Conservation (phyloP, 1,140 invertebrate species). For the Achatina immaculata region DNA sequence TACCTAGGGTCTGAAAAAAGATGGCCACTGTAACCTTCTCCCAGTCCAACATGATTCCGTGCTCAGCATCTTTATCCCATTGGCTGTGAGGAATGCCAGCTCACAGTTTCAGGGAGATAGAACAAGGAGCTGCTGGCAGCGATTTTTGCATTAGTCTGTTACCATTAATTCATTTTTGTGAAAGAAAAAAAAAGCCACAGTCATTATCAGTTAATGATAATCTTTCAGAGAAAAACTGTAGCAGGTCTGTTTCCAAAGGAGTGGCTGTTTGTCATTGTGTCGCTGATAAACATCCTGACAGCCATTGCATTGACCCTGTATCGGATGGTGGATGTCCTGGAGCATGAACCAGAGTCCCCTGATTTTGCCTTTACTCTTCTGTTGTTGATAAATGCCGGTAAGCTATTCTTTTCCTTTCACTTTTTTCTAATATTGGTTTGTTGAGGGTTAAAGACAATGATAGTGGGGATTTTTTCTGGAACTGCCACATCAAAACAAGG, state of each 20-base stretch:
- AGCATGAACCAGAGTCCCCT: slow-evolving; percentile 43
- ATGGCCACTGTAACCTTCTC: no score
- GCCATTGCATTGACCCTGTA: slow-evolving; percentile 59
- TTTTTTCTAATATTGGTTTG: no score
- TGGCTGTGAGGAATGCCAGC: no score
- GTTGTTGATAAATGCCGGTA: slow-evolving; percentile 64
- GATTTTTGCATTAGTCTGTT: neutral
- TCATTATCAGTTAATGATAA: no score
- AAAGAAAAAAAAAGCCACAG: no score
- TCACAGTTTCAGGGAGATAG: no score
- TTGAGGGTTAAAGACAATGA: no score
- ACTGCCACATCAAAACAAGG: no score
- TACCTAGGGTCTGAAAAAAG: no score
- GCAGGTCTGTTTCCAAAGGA: slow-evolving; percentile 55
- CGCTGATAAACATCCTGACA: slow-evolving; percentile 55
- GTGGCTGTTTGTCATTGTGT: slow-evolving; percentile 56
- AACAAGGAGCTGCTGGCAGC: neutral
- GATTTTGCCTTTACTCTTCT: slow-evolving; percentile 65
- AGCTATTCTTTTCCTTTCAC: slow-evolving; percentile 20
- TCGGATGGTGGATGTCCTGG: slow-evolving; percentile 48
- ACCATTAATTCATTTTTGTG: neutral
- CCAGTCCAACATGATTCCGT: no score
- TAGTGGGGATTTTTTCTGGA: no score
- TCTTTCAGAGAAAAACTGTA: slow-evolving; percentile 60
- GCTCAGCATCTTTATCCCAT: no score